Evolutionary conservation across 1,140 invertebrate genomes (phyloP).

Genomic region (Diprion similis): DNA sequence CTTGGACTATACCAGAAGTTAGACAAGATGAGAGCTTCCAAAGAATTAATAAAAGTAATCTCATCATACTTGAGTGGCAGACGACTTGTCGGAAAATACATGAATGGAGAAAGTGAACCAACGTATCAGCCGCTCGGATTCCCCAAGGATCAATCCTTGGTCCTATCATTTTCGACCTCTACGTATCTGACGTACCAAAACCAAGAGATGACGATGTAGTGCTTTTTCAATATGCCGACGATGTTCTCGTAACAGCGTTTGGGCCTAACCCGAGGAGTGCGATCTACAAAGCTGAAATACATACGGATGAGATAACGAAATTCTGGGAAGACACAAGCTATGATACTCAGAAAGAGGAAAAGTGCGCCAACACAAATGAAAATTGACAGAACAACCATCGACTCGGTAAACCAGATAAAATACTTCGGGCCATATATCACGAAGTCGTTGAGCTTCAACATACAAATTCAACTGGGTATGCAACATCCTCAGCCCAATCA

Average conservation of each 20-base stretch:
- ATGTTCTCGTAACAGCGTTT: neutral
- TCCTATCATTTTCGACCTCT: conserved; percentile 13
- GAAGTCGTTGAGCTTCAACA: no score
- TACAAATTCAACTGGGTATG: no score
- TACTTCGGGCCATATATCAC: no score
- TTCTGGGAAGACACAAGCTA: conserved; percentile 13
- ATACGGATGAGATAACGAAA: conserved; percentile 5
- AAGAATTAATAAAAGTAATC: conserved; percentile 11
- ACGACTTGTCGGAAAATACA: neutral
- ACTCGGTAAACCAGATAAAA: no score
- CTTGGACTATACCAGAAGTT: conserved; percentile 3
- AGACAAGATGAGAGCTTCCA: neutral
- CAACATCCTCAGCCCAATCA: no score
- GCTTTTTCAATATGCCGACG: conserved; percentile 14
- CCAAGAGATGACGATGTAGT: neutral
- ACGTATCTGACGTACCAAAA: conserved; percentile 10
- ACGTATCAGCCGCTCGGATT: neutral
- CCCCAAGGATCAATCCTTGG: conserved; percentile 14
- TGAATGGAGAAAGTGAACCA: conserved; percentile 1
- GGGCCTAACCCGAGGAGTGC: neutral
- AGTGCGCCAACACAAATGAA: no score
- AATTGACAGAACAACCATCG: no score
- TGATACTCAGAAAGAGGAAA: no score
- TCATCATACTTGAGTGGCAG: conserved; percentile 5
- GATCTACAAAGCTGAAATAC: conserved; percentile 3